Evolutionary conservation across 2,797 vertebrate genomes (phyloP), one percentile per base, ranked within the genome.

Genomic region (Poeciliopsis turneri): DNA sequence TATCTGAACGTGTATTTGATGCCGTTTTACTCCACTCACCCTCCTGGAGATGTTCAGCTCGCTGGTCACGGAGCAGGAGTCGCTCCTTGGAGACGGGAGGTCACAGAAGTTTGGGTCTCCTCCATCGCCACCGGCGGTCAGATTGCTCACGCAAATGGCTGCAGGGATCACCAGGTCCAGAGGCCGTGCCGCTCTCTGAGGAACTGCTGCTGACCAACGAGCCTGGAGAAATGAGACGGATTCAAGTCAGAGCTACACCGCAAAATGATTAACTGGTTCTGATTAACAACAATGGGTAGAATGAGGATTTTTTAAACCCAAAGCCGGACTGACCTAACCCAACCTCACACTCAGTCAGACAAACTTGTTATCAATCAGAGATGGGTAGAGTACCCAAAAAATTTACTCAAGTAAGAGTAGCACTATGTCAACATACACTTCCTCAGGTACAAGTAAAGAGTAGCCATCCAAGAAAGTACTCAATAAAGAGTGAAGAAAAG

Each of bases 21-120:
- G 15, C 4, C 7, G 3, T 28, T 5, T 4, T 66, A 43, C 12
- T 72, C 39, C 41, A 57, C 90, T 92, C 83, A 95, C 94, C 87
- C 78, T 92, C 78, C 85, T 80, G 80, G 87, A 91, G 78, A 80
- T 2, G n/a, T 84, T 46, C 0, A 33, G n/a, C 68, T 92, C 89
- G 5, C 92, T 93, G 83, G 83, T 49, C 61, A 94, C 66, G 28
- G 92, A 94, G 1, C 89, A 2, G 0, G 86, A 89, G 84, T 94
- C 92, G 43, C 89, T 92, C 75, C 55, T 91, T 57, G 90, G 90
- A 30, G 90, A 92, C 76, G 86, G 77, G 9, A 87, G 89, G 86
- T 95, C 92, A 4, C 53, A 72, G 84, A 82, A 88, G 78, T 53
- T 47, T 79, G 87, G 64, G 45, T 93, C 91, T 61, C 77, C 83